These are phyloP conservation scores for Micromesistius poutassou DNA, from an alignment of 2,797 vertebrate species.

Conservation along the genomic window DNA sequence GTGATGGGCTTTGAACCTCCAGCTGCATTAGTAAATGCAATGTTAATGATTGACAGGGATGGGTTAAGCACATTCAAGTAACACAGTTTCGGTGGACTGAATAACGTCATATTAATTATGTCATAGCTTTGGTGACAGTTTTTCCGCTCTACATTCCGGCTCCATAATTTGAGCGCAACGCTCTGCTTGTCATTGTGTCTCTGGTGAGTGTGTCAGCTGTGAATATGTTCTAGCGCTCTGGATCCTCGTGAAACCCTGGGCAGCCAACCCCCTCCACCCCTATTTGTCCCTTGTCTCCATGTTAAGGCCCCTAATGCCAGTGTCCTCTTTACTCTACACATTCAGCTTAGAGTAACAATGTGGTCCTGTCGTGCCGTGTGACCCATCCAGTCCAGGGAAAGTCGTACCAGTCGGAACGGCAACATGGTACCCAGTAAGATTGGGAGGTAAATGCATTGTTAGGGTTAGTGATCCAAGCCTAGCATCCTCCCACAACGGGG, in stretches of 20 bases:
- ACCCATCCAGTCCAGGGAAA: not conserved
- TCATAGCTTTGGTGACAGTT: not conserved
- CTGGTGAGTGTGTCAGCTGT: constrained; percentile 42
- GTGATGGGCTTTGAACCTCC: too few relatives aligned
- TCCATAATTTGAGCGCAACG: constrained; percentile 43
- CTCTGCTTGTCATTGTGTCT: constrained; percentile 46
- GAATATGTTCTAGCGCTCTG: constrained; percentile 26
- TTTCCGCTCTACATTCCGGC: constrained; percentile 46
- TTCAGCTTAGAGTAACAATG: not conserved
- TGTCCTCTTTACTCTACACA: not conserved
- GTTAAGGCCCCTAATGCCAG: constrained; percentile 1
- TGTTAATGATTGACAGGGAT: not conserved
- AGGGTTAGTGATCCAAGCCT: not conserved
- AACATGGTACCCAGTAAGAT: not conserved
- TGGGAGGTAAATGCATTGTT: constrained; percentile 5
- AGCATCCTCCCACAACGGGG: not conserved
- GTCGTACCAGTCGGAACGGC: not conserved
- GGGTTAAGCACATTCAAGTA: too few relatives aligned
- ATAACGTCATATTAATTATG: not conserved
- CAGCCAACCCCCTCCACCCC: not conserved
- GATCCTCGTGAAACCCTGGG: constrained; percentile 28
- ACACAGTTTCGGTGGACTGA: not conserved
- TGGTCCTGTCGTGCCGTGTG: not conserved
- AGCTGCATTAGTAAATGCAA: not conserved
- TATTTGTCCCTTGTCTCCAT: constrained; percentile 15